A percentile compares a stretch with the other conserved stretches of the same genome.
Evolutionary conservation across 1,140 invertebrate species (phyloP).

Genomic region (Drosophila sulfurigaster): DNA sequence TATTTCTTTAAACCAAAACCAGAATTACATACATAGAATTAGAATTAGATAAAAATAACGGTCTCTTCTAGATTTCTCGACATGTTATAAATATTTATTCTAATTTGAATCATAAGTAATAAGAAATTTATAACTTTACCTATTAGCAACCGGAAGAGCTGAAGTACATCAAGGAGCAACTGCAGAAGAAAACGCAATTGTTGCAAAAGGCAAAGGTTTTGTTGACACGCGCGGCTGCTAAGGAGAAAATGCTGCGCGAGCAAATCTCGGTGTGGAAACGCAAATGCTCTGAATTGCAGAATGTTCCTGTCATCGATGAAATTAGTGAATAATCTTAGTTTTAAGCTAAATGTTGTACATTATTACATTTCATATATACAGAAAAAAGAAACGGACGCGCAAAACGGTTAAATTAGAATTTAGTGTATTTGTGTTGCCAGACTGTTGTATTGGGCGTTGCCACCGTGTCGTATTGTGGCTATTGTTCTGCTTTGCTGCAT

Average conservation of each 20-base stretch:
- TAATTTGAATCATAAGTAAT: too few species aligned
- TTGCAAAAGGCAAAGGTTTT: slow-evolving; percentile 86
- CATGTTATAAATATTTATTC: too few species aligned
- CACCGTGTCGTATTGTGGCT: not conserved
- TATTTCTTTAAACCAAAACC: too few species aligned
- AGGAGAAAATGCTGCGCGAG: slow-evolving; percentile 81
- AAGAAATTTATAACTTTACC: too few species aligned
- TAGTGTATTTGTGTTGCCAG: slow-evolving; percentile 22
- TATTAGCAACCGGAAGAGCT: slow-evolving; percentile 64
- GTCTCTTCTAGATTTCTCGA: too few species aligned
- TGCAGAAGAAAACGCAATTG: slow-evolving; percentile 86
- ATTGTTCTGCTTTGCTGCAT: not conserved
- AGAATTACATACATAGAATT: too few species aligned
- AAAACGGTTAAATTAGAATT: not conserved
- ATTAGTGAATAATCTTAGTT: slow-evolving; percentile 75
- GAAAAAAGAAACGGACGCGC: not conserved
- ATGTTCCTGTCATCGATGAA: slow-evolving; percentile 84
- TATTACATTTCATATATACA: not conserved
- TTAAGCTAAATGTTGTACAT: slow-evolving; percentile 34
- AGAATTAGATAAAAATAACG: too few species aligned
- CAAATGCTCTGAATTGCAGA: slow-evolving; percentile 82
- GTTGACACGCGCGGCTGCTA: slow-evolving; percentile 80
- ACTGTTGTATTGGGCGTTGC: not conserved
- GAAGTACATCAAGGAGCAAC: slow-evolving; percentile 85
- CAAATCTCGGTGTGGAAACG: slow-evolving; percentile 77